Evolutionary conservation across 1,140 invertebrate genomes (phyloP), one percentile per base, ranked within the genome.

Genomic region (Drosophila grimshawi): DNA sequence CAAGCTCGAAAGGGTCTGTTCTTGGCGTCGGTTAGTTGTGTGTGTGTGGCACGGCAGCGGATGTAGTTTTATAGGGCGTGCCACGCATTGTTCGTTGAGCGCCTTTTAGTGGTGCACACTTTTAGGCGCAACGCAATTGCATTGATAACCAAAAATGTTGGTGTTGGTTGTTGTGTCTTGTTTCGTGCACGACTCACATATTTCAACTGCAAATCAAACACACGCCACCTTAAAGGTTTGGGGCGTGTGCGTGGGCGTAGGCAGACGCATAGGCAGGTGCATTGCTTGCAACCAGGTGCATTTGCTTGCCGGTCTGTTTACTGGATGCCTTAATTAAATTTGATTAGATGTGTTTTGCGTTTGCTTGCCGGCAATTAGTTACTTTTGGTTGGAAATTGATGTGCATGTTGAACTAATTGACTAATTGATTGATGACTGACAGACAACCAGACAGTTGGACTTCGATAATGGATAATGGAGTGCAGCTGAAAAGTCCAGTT

Each of bases 241-340:
- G 51, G 57, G 65, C 65, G 66, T 69, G 8, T 52, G 51, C 56
- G 49, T 68, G 65, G 53, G 82, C 74, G 61, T 86, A 41, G 8
- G 39, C 10, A 41, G 37, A 7, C 7, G 39, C 39, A 41, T 7
- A 41, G 8, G 39, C 10, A 43, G 39, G 10, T 10, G 10, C 10
- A n/a, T n/a, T 43, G 3, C 19, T 19, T 19, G 19, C 53, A 29
- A 19, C 57, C 59, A 19, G 66, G 52, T 66, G 76, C 48, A 69
- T 64, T 76, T 55, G 49, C 66, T 75, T 55, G 70, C 70, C 78
- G 79, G 72, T 75, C 67, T 74, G 53, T 66, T 69, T 68, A 69
- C 72, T 74, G 73, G 83, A 89, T 89, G 78, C 79, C 85, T 89
- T 89, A 89, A 89, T 89, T 89, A 89, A 89, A 89, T 89, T 89